Conservation (phyloP, 2,888 invertebrate species). For the Chaetogeoica ovagalla region DNA sequence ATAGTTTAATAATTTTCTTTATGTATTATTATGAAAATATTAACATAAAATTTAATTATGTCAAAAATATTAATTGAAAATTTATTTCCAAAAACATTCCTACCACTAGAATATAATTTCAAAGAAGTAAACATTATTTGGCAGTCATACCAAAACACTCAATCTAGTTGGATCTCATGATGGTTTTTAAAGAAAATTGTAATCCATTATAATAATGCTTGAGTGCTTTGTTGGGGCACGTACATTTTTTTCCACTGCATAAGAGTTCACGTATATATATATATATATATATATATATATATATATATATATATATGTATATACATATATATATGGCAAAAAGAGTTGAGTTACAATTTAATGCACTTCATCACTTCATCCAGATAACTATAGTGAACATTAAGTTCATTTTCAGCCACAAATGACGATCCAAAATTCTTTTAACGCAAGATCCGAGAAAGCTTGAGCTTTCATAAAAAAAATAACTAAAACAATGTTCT, state of each 20-base stretch:
- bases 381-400: slow-evolving; percentile 29
- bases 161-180: not conserved
- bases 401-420: slow-evolving; percentile 38
- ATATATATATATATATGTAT: too few relatives aligned
- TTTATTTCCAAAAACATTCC: too few relatives aligned
- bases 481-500: not conserved
- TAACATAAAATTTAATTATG: too few relatives aligned
- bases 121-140: not conserved
- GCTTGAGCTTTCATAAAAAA: not conserved
- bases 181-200: slow-evolving; percentile 17
- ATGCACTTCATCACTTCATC: slow-evolving; percentile 30
- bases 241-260: slow-evolving; percentile 30
- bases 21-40: too few relatives aligned
- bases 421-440: slow-evolving; percentile 32
- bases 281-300: too few relatives aligned
- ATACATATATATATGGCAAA: slow-evolving; percentile 23
- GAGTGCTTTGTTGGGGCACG: slow-evolving; percentile 36
- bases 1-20: too few relatives aligned
- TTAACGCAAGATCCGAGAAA: not conserved
- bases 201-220: slow-evolving; percentile 26
- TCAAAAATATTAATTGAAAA: too few relatives aligned
- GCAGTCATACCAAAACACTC: slow-evolving; percentile 2
- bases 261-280: not conserved
- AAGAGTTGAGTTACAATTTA: slow-evolving; percentile 47
- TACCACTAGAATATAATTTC: too few relatives aligned